A percentile compares a stretch with the other conserved stretches of the same genome.
Evolutionary conservation across 2,113 vertebrate species (phyloP).

Genomic region (Muntiacus reevesi): DNA sequence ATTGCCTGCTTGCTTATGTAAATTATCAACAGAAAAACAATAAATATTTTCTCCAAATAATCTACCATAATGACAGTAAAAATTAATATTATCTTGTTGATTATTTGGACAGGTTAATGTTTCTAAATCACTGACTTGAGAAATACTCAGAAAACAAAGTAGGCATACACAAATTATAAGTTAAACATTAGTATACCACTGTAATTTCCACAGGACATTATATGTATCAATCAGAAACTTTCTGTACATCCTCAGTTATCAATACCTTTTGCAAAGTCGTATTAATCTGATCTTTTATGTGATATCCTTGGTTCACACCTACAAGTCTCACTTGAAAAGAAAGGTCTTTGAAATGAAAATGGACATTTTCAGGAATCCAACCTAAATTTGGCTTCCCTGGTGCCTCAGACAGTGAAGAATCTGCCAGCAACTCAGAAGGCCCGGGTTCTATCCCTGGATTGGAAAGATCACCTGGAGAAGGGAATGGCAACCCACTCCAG

Average conservation of each 20-base stretch:
- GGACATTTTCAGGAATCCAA: neutral
- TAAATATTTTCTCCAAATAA: neutral
- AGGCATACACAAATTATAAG: neutral
- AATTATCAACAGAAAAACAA: neutral
- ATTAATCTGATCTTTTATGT: neutral
- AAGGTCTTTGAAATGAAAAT: neutral
- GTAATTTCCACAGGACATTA: neutral
- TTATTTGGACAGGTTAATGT: neutral
- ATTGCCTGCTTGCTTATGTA: neutral
- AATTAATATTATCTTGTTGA: neutral
- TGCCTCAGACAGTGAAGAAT: neutral
- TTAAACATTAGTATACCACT: neutral
- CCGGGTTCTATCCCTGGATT: neutral
- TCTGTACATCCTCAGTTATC: neutral
- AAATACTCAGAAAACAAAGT: conserved; percentile 1
- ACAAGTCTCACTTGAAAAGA: neutral
- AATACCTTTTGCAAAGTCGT: neutral
- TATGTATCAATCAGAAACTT: neutral
- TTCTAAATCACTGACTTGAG: neutral
- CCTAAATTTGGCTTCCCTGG: neutral
- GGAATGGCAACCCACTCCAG: neutral
- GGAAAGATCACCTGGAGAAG: neutral
- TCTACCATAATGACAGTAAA: neutral
- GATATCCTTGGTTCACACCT: neutral
- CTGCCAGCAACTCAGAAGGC: neutral